Conservation (phyloP, 1,140 invertebrate genomes). For the Drosophila serrata region DNA sequence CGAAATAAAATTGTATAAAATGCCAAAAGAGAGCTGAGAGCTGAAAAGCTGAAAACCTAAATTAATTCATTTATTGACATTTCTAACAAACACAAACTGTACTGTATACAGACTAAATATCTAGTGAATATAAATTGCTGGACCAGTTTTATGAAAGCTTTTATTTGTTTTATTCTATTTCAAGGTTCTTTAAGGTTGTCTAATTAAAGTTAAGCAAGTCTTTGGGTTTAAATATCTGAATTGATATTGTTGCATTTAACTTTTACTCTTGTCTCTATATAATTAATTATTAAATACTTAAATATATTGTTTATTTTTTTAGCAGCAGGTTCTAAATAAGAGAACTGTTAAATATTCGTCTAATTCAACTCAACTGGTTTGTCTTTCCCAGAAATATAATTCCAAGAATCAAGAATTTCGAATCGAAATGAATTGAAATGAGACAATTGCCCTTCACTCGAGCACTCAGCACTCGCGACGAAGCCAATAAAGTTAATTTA, state of each 20-base stretch:
- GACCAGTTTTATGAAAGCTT: slow-evolving; percentile 8
- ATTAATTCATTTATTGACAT: slow-evolving; percentile 65
- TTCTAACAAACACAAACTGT: slow-evolving; percentile 31
- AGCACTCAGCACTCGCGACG: not conserved
- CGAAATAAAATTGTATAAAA: slow-evolving; percentile 4
- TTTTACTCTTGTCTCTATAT: not conserved
- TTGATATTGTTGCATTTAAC: slow-evolving; percentile 4
- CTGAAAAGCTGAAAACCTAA: slow-evolving; percentile 17
- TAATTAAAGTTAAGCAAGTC: not conserved
- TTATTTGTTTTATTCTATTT: not conserved
- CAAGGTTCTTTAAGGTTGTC: not conserved
- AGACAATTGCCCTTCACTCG: slow-evolving; percentile 15
- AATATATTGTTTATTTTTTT: not conserved
- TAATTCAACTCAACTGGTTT: slow-evolving; percentile 4
- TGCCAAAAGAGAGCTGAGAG: slow-evolving; percentile 3
- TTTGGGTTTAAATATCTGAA: not conserved
- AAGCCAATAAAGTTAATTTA: slow-evolving; percentile 13
- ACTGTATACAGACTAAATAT: not conserved
- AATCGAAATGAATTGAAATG: slow-evolving; percentile 16
- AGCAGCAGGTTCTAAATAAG: not conserved
- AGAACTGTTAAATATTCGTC: slow-evolving; percentile 1
- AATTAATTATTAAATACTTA: slow-evolving; percentile 1
- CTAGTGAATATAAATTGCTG: slow-evolving; percentile 2
- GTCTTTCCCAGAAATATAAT: slow-evolving; percentile 10
- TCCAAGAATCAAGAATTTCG: slow-evolving; percentile 5